phyloP scores from a whole-genome alignment of 2,888 invertebrate species.

The Lasioglossum marginatum region DNA sequence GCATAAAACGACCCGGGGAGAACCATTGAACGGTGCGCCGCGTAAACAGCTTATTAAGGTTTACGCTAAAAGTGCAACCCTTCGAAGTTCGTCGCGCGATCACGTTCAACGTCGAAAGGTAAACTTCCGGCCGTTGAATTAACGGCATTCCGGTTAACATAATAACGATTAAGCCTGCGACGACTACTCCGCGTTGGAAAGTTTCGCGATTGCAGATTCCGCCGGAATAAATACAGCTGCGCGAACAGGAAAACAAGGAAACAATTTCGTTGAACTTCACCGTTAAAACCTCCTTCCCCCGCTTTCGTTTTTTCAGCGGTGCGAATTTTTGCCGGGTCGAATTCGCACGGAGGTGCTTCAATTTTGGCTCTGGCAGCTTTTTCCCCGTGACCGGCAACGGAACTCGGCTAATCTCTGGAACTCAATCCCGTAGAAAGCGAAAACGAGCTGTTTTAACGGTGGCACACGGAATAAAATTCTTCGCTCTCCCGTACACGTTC shows the following conservation, averaged over 20 bases:
- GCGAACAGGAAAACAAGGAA: not conserved
- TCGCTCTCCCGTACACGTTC: not conserved
- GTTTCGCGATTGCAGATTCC: slow-evolving; percentile 20
- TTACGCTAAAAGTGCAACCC: not conserved
- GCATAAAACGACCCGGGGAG: not conserved
- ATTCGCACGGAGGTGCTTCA: slow-evolving; percentile 25
- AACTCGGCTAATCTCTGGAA: slow-evolving; percentile 28
- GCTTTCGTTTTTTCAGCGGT: slow-evolving; percentile 5
- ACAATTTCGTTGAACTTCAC: slow-evolving; percentile 39
- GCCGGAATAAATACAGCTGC: slow-evolving; percentile 27
- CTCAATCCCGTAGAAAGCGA: slow-evolving; percentile 5
- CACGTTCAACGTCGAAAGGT: not conserved
- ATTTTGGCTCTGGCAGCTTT: slow-evolving; percentile 30
- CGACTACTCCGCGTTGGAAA: not conserved
- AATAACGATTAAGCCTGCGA: not conserved
- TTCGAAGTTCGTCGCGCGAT: not conserved
- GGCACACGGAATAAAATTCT: not conserved
- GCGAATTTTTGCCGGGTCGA: slow-evolving; percentile 31
- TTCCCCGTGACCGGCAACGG: slow-evolving; percentile 11
- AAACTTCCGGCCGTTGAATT: not conserved
- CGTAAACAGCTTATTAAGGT: not conserved
- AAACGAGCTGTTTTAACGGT: slow-evolving; percentile 16
- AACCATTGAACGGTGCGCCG: not conserved
- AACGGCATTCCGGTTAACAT: not conserved
- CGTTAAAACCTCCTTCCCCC: not conserved